These are phyloP conservation scores for Congeria kusceri DNA, from an alignment of 2,888 invertebrate species.

Conservation along the genomic window DNA sequence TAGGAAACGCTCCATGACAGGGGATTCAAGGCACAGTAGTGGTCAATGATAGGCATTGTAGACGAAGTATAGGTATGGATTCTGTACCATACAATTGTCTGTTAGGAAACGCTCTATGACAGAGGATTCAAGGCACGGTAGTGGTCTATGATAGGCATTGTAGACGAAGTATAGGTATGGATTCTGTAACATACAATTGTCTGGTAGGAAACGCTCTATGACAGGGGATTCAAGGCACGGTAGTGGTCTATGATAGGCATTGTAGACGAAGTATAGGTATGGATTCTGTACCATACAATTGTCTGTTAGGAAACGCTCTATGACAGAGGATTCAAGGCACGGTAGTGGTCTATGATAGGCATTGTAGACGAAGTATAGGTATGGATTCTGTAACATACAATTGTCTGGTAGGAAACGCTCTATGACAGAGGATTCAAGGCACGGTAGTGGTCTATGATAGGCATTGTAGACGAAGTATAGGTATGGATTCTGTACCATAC, in stretches of 20 bases:
- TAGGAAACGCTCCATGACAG: too few relatives aligned
- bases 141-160: conserved; percentile 95
- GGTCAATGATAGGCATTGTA: conserved; percentile 95
- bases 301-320: conserved; percentile 8
- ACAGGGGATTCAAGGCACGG: conserved; percentile 88
- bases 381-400: conserved; percentile 87
- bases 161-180: conserved; percentile 93
- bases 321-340: conserved; percentile 90
- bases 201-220: too few relatives aligned
- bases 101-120: too few relatives aligned
- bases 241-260: conserved; percentile 96
- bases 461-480: conserved; percentile 94
- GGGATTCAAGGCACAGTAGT: conserved; percentile 90
- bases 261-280: conserved; percentile 94
- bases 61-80: conserved; percentile 94
- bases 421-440: conserved; percentile 90
- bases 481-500: conserved; percentile 89
- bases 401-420: conserved; percentile 2
- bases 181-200: conserved; percentile 86
- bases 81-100: conserved; percentile 67
- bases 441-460: conserved; percentile 94
- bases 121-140: conserved; percentile 91
- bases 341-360: conserved; percentile 95
- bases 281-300: conserved; percentile 86
- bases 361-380: conserved; percentile 94